Conservation (phyloP, 2,888 invertebrate species). For the Unio pictorum region DNA sequence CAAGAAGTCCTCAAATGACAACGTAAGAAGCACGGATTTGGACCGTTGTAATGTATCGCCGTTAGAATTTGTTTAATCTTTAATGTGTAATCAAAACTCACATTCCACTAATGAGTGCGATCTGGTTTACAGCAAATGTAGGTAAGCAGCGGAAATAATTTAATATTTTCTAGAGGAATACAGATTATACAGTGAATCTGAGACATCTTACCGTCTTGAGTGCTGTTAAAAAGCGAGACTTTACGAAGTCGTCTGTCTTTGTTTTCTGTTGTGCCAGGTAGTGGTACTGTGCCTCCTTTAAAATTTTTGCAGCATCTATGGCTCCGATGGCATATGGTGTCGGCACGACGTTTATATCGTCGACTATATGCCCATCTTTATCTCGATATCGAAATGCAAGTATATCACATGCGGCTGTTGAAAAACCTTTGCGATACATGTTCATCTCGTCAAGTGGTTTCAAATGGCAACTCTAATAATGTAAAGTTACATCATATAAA, state of each 20-base stretch:
- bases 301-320: slow-evolving; percentile 47
- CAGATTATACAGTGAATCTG: not conserved
- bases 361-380: not conserved
- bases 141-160: no score
- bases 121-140: no score
- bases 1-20: no score
- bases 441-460: slow-evolving; percentile 47
- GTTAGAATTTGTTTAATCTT: no score
- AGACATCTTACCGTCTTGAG: slow-evolving; percentile 32
- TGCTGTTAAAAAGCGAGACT: slow-evolving; percentile 30
- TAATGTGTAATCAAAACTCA: no score
- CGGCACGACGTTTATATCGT: not conserved
- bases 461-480: slow-evolving; percentile 40
- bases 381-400: slow-evolving; percentile 56
- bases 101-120: no score
- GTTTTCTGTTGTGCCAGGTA: slow-evolving; percentile 34
- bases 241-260: slow-evolving; percentile 26
- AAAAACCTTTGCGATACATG: slow-evolving; percentile 55
- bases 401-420: slow-evolving; percentile 48
- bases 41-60: no score
- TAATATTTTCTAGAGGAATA: not conserved
- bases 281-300: slow-evolving; percentile 42
- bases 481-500: not conserved
- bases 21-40: no score
- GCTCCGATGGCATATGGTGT: slow-evolving; percentile 46